Evolutionary conservation across 2,113 vertebrate genomes (phyloP), one percentile per base, ranked within the genome.

Genomic region (Pollimyrus isidori): DNA sequence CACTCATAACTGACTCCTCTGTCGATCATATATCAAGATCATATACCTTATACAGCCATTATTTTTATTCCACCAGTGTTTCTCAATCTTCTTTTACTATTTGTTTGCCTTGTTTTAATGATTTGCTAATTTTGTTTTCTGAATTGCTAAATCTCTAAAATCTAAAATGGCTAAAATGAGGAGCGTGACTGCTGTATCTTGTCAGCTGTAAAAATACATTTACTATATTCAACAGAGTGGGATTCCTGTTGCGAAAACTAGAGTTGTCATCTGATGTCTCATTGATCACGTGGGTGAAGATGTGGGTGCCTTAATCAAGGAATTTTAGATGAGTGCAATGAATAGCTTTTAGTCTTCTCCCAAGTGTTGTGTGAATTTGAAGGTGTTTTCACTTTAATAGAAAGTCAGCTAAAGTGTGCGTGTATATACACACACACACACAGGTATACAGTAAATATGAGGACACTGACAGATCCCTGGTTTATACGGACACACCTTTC

Each of bases 21-120:
- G 73, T 76, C 83, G 21, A 89, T 91, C 46, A 35, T 80, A 62
- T 23, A 62, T 62, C 56, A 62, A 62, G 56, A 62, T 62, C 56
- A 62, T 53, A 85, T 89, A 49, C 86, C 89, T 56, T 89, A 86
- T 88, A 58, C 56, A n/a, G 56, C 21, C 56, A 62, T 62, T 62
- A 62, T 62, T 62, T 58, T 62, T 62, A 62, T 62, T 62, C 23
- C 23, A 62, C 56, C 56, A 62, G 56, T n/a, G 56, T 62, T n/a
- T 62, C 56, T n/a, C 21, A 62, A 62, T 62, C 56, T 62, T 62
- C 6, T n/a, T 62, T 62, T 62, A 62, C 56, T 62, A n/a, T 62
- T 56, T 58, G 7, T 58, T 58, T n/a, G 49, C 49, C 49, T 50
- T 23, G 52, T 56, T 56, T 56, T 89, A 84, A 30, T 88, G 69